These are phyloP conservation scores for Cepaea nemoralis DNA, from an alignment of 1,140 invertebrate species.

Conservation along the genomic window DNA sequence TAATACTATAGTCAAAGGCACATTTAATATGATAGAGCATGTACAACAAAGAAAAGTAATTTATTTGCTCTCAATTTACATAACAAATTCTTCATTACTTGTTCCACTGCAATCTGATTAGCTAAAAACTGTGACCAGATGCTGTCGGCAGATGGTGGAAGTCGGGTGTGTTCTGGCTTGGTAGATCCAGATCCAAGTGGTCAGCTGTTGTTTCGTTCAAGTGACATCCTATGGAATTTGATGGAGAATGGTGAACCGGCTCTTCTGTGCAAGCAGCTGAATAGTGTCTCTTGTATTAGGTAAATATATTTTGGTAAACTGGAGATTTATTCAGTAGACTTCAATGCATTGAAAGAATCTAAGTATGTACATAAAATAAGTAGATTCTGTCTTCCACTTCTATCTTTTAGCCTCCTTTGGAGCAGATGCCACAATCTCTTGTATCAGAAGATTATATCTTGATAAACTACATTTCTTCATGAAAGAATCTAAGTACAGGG, in stretches of 20 bases:
- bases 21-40: too few relatives aligned
- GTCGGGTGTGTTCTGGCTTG: conserved; percentile 63
- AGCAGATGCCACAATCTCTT: too few relatives aligned
- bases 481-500: too few relatives aligned
- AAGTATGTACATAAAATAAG: too few relatives aligned
- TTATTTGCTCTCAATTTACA: neutral
- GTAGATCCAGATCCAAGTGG: conserved; percentile 66
- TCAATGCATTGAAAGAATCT: too few relatives aligned
- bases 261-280: conserved; percentile 64
- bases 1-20: too few relatives aligned
- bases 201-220: conserved; percentile 69
- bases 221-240: conserved; percentile 71
- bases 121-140: conserved; percentile 70
- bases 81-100: neutral
- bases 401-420: too few relatives aligned
- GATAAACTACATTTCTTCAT: too few relatives aligned
- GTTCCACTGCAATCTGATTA: conserved; percentile 39
- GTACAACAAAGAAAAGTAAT: neutral
- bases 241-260: conserved; percentile 66
- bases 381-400: too few relatives aligned
- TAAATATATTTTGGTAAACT: conserved; percentile 47
- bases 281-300: conserved; percentile 67
- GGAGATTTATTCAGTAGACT: too few relatives aligned
- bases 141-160: conserved; percentile 64
- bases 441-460: too few relatives aligned